phyloP scores from a whole-genome alignment of 2,113 vertebrate species.

The Corythaeola cristata region DNA sequence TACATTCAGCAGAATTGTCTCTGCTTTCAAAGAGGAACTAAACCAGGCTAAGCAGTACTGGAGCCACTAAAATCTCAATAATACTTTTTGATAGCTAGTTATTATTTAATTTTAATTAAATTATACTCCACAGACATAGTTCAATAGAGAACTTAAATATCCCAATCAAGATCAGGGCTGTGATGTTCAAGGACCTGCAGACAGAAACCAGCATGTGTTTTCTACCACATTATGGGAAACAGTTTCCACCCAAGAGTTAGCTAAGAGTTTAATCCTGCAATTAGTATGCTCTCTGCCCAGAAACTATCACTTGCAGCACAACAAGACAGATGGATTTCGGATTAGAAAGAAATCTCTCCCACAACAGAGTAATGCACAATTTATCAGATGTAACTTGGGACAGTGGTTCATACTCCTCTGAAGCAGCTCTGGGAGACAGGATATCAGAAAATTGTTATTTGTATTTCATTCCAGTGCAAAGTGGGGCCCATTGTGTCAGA shows the following conservation, averaged over 20 bases:
- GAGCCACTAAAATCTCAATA: slow-evolving; percentile 43
- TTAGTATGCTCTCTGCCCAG: slow-evolving; percentile 59
- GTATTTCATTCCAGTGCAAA: slow-evolving; percentile 14
- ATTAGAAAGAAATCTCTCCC: slow-evolving; percentile 39
- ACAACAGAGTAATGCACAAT: neutral
- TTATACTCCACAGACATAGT: neutral
- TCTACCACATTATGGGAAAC: slow-evolving; percentile 53
- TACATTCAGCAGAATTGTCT: neutral
- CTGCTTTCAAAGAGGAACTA: slow-evolving; percentile 27
- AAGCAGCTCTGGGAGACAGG: slow-evolving; percentile 26
- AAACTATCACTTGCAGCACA: slow-evolving; percentile 46
- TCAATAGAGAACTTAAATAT: slow-evolving; percentile 14
- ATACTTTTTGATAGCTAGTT: slow-evolving; percentile 13
- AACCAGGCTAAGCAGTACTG: slow-evolving; percentile 4
- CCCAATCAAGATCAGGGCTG: neutral
- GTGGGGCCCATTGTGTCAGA: neutral
- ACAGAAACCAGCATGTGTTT: slow-evolving; percentile 49
- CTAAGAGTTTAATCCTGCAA: slow-evolving; percentile 63
- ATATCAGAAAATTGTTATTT: slow-evolving; percentile 26
- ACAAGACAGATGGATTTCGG: slow-evolving; percentile 52
- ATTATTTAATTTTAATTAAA: slow-evolving; percentile 52
- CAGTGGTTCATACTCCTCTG: neutral
- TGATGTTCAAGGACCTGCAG: neutral
- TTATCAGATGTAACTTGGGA: slow-evolving; percentile 16
- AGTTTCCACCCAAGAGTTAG: slow-evolving; percentile 58